Percentiles rank a stretch among this genome's conserved stretches.
Conservation (phyloP, 2,888 invertebrate species). For the Hyalella azteca region DNA sequence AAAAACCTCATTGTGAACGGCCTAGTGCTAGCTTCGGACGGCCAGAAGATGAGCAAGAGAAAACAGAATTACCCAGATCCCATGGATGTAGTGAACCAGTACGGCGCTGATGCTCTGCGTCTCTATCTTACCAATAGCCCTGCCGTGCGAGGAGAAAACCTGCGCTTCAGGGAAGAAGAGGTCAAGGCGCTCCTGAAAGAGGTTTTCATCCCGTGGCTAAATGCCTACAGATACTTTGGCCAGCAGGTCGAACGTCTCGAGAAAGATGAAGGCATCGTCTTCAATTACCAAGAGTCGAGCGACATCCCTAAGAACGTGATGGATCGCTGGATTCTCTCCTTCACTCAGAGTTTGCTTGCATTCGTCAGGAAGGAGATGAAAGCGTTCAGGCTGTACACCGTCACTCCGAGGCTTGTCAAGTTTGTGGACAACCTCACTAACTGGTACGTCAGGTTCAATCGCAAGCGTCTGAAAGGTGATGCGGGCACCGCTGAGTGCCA, state of each 20-base stretch:
- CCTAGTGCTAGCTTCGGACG: constrained; percentile 92
- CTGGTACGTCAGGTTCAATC: constrained; percentile 98
- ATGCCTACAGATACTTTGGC: constrained; percentile 80
- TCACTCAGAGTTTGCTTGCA: constrained; percentile 87
- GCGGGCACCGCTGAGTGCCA: constrained; percentile 79
- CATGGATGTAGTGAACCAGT: constrained; percentile 82
- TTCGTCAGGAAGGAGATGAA: constrained; percentile 93
- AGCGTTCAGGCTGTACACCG: constrained; percentile 92
- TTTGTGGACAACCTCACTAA: constrained; percentile 98
- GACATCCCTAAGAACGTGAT: constrained; percentile 75
- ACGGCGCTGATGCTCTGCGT: constrained; percentile 95
- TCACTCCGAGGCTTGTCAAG: constrained; percentile 89
- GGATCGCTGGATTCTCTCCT: constrained; percentile 97
- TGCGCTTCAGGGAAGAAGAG: constrained; percentile 96
- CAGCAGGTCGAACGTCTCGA: constrained; percentile 87
- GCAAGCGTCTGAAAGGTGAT: constrained; percentile 93
- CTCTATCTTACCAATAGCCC: constrained; percentile 92
- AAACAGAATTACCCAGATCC: constrained; percentile 99
- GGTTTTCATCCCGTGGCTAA: constrained; percentile 93
- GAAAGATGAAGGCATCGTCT: constrained; percentile 65
- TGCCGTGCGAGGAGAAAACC: constrained; percentile 94
- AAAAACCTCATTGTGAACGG: constrained; percentile 98
- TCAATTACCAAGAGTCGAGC: constrained; percentile 63
- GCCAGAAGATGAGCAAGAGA: constrained; percentile 99
- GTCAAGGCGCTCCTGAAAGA: constrained; percentile 96